Evolutionary conservation across 2,113 vertebrate species (phyloP), one percentile per base, ranked within the genome.

Genomic region (Menidia beryllina): DNA sequence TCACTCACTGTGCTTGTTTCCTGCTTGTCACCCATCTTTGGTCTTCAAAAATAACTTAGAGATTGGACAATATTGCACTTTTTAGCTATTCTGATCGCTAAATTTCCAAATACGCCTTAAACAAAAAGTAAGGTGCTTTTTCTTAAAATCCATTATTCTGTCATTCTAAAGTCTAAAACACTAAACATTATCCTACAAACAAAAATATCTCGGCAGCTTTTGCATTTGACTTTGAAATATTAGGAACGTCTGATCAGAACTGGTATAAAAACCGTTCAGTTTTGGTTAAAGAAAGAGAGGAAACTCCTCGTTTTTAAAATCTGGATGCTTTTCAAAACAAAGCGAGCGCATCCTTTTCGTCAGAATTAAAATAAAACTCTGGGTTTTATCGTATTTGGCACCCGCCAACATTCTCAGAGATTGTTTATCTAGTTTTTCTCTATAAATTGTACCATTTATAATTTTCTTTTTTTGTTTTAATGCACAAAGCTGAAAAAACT

Each of bases 61-160:
- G 36, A 21, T 21, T 54, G 12, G 21, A 51, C 9, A 61, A 69
- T 58, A 48, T 69, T 66, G 48, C 43, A 51, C 65, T 13, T 45
- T n/a, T 25, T 27, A 56, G 20, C 54, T 8, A 20, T 17, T 53
- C 47, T 27, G 3, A 27, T 41, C 30, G 48, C 17, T 25, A 34
- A 25, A 39, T 69, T 21, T 10, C 23, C 43, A 27, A 61, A 41
- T 4, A 48, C 27, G 13, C 50, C 51, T 49, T 14, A 7, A 52
- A 60, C 15, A 58, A 26, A 39, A 14, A 27, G 3, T 77, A 77
- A 70, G 64, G 69, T 67, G 61, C 77, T 77, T 77, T 58, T 64
- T 11, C n/a, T 43, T 34, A 19, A 76, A 63, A 60, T 15, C 9
- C 39, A 24, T 58, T 24, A 36, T 69, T 36, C 1, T 36, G 20